Conservation (phyloP, 2,113 vertebrate species). For the Pholis gunnellus region DNA sequence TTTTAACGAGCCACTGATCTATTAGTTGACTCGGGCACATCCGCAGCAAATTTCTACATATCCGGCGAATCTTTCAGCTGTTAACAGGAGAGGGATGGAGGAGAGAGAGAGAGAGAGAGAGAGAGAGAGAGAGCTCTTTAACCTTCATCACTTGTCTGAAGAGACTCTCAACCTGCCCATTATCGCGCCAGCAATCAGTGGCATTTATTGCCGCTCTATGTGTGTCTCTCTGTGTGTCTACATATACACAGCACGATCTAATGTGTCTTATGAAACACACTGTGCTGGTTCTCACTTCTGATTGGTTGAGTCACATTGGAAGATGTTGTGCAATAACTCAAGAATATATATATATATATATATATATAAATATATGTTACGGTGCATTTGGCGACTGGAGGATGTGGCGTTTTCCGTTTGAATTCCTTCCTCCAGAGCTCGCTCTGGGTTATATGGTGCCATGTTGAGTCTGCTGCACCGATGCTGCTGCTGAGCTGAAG, state of each 20-base stretch:
- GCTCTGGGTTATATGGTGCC: background rate
- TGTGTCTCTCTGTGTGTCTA: slow-evolving; percentile 13
- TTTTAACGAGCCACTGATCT: slow-evolving; percentile 33
- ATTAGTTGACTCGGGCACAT: slow-evolving; percentile 1
- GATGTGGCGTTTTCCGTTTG: background rate
- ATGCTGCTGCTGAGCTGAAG: slow-evolving; percentile 7
- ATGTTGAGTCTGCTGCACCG: background rate
- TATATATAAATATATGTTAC: background rate
- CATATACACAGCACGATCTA: slow-evolving; percentile 3
- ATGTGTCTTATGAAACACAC: slow-evolving; percentile 30
- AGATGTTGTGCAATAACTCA: slow-evolving; percentile 1
- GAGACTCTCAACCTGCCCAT: slow-evolving; percentile 58
- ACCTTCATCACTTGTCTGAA: slow-evolving; percentile 54
- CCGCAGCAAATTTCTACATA: slow-evolving; percentile 18
- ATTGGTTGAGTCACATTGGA: slow-evolving; percentile 22
- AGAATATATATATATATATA: background rate
- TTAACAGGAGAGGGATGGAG: background rate
- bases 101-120: background rate
- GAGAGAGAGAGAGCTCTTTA: slow-evolving; percentile 26
- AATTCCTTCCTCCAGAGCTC: slow-evolving; percentile 2
- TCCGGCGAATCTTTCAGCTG: slow-evolving; percentile 21
- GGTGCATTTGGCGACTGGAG: background rate
- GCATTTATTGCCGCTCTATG: slow-evolving; percentile 30
- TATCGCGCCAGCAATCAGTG: slow-evolving; percentile 50
- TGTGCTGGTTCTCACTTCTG: slow-evolving; percentile 1